Evolutionary conservation across 2,797 vertebrate genomes (phyloP), one percentile per base, ranked within the genome.

Genomic region (Sphaeramia orbicularis): DNA sequence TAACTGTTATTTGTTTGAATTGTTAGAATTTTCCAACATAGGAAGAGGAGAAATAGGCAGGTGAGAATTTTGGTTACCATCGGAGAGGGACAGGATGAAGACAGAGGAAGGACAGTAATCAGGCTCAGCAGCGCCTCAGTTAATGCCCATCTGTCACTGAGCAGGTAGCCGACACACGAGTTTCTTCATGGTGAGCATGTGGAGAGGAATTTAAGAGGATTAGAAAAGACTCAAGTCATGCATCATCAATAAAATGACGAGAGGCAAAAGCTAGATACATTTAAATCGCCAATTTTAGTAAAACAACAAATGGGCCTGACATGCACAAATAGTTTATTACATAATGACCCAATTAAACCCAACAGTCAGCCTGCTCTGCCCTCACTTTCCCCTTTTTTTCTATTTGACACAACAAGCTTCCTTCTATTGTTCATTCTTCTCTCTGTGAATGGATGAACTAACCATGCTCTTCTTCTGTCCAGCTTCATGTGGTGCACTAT

Each of bases 401-500:
- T 54, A 14, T 9, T 10, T 54, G 24, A 27, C 24, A 27, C 6
- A 27, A 27, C 24, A 27, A 3, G 24, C 24, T 27, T 27, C 24
- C 24, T 27, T 27, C 27, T 27, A 27, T 43, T 16, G 14, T 19
- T 65, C 45, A 37, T 51, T 24, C 11, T 58, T 40, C 11, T 45
- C 40, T 40, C 15, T 16, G 15, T 60, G 13, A 7, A 54, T 13
- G 10, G 21, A 60, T 12, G 12, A 27, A 40, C 30, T 65, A 35
- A 64, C 38, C 21, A 7, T 64, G 9, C 24, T 77, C 43, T 52
- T 79, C 18, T 35, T 78, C 70, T 40, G 54, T 70, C 0, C 89
- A 98, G 97, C 91, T 99, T 7, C 97, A 98, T 19, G 84, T 98
- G 9, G 96, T 98, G 7, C 96, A 98, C 85, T 98, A 95, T 65